Evolutionary conservation across 2,113 vertebrate genomes (phyloP).

Genomic region (Mus pahari): DNA sequence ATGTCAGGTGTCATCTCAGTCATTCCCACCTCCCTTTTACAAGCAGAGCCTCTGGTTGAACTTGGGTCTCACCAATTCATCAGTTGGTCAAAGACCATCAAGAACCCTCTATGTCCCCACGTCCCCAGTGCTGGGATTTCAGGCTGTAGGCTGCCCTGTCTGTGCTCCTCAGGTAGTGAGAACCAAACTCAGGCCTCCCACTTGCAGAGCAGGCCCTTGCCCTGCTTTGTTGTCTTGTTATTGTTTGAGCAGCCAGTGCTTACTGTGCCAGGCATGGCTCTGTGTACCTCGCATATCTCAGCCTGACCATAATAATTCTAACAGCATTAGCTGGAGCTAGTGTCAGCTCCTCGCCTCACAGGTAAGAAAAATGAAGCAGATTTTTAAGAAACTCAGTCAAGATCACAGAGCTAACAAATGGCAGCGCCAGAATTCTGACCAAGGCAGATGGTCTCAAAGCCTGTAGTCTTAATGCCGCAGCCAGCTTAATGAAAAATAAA

Average conservation of each 20-base stretch:
- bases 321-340: constrained; percentile 9
- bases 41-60: background rate
- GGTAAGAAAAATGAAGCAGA: constrained; percentile 61
- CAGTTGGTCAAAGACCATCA: background rate
- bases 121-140: background rate
- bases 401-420: background rate
- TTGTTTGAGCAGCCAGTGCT: background rate
- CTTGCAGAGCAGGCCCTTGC: background rate
- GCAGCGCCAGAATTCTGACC: constrained; percentile 22
- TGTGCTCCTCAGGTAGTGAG: background rate
- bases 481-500: constrained; percentile 52
- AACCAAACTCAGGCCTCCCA: too few species aligned
- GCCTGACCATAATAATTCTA: background rate
- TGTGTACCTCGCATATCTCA: background rate
- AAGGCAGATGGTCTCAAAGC: constrained; percentile 28
- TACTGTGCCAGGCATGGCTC: background rate
- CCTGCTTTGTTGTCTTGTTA: background rate
- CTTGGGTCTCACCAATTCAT: background rate
- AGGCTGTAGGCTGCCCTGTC: background rate
- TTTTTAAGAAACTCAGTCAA: constrained; percentile 47
- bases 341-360: background rate
- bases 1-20: background rate
- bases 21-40: background rate
- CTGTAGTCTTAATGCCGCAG: constrained; percentile 40
- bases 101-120: background rate